Conservation (phyloP, 2,888 invertebrate genomes). For the Gibbula magus region DNA sequence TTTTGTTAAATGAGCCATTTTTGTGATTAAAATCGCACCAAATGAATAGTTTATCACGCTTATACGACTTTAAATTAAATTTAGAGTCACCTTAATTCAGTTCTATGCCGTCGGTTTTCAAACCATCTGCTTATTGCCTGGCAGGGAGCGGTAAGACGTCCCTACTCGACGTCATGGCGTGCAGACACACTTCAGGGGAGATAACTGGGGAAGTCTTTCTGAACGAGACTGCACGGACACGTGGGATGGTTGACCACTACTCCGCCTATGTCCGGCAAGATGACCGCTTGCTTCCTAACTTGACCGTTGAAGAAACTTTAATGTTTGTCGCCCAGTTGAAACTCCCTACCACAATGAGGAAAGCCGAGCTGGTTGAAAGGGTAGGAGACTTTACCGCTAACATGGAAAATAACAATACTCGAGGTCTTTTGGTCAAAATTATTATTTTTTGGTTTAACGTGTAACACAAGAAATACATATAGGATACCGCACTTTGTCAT, state of each 20-base stretch:
- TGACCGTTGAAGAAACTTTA: conserved; percentile 87
- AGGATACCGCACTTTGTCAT: too few relatives aligned
- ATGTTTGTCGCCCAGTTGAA: conserved; percentile 73
- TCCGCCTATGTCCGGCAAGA: conserved; percentile 93
- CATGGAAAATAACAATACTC: too few relatives aligned
- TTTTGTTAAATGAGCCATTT: too few relatives aligned
- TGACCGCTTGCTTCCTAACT: conserved; percentile 87
- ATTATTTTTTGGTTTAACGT: too few relatives aligned
- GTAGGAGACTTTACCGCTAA: conserved; percentile 79
- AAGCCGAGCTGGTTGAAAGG: conserved; percentile 87
- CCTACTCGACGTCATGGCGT: conserved; percentile 89
- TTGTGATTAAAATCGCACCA: too few relatives aligned
- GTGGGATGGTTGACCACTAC: conserved; percentile 64
- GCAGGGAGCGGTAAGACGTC: conserved; percentile 95
- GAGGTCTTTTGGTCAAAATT: too few relatives aligned
- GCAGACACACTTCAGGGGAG: conserved; percentile 81
- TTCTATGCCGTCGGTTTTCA: too few relatives aligned
- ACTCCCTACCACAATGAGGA: conserved; percentile 76
- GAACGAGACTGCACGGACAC: conserved; percentile 87
- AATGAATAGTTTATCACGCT: too few relatives aligned
- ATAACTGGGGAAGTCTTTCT: conserved; percentile 92
- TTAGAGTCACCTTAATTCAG: too few relatives aligned
- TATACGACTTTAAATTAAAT: too few relatives aligned
- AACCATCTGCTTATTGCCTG: conserved; percentile 47
- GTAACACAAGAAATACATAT: too few relatives aligned